Percentiles rank a stretch among this genome's conserved stretches.
Conservation (phyloP, 2,888 invertebrate species). For the Balanococcus diminutus region DNA sequence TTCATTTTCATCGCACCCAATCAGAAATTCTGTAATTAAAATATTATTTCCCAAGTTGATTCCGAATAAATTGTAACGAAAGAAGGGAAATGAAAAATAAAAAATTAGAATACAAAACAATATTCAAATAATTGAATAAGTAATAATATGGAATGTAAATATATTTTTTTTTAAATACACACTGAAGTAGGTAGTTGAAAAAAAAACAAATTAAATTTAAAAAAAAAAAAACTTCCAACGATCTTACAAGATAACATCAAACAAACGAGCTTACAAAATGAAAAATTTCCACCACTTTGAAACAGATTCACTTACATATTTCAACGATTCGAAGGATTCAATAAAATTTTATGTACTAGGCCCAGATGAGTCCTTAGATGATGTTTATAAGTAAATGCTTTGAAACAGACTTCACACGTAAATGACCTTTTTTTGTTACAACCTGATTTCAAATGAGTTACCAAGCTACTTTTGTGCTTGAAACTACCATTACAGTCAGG, state of each 20-base stretch:
- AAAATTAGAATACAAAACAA: no score
- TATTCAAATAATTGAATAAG: no score
- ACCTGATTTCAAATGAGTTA: constrained; percentile 34
- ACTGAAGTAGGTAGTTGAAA: no score
- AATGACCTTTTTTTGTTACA: constrained; percentile 44
- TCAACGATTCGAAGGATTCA: not conserved
- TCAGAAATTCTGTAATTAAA: not conserved
- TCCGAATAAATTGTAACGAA: no score
- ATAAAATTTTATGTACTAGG: not conserved
- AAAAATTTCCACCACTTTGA: not conserved
- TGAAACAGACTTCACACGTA: constrained; percentile 60
- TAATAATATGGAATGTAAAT: no score
- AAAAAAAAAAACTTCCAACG: not conserved
- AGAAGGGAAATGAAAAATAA: no score
- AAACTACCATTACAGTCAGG: constrained; percentile 51
- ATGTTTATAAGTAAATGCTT: constrained; percentile 60
- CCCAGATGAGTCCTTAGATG: constrained; percentile 58
- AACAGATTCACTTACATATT: no score
- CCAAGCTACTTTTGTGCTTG: constrained; percentile 39
- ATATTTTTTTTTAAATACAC: no score
- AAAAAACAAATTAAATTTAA: no score
- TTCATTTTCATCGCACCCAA: not conserved
- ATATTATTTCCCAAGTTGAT: no score
- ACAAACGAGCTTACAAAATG: no score
- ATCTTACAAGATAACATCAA: not conserved